phyloP scores from a whole-genome alignment of 2,888 invertebrate species.

The Phania funesta region DNA sequence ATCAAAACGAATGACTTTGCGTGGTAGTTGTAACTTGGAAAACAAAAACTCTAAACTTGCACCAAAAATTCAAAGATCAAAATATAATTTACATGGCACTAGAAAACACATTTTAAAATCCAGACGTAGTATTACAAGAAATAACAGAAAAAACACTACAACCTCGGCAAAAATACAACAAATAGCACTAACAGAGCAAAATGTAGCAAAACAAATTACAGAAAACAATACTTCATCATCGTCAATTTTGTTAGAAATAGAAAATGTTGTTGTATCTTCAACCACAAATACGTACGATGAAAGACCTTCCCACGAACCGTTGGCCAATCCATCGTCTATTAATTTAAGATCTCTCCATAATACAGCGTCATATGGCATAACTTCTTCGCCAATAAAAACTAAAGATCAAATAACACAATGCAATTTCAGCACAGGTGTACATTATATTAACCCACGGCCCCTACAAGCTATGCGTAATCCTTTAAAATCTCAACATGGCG shows the following conservation, averaged over 20 bases:
- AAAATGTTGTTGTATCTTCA: constrained; percentile 67
- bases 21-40: background rate
- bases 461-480: constrained; percentile 74
- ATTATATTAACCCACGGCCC: constrained; percentile 69
- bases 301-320: constrained; percentile 20
- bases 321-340: constrained; percentile 21
- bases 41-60: constrained; percentile 17
- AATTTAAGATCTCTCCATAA: constrained; percentile 28
- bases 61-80: constrained; percentile 23
- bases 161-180: background rate
- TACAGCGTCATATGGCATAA: constrained; percentile 16
- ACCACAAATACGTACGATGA: constrained; percentile 69
- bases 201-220: background rate
- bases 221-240: background rate
- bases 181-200: background rate
- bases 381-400: constrained; percentile 45
- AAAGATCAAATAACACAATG: constrained; percentile 68
- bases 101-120: constrained; percentile 16
- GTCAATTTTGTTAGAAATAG: constrained; percentile 51
- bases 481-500: constrained; percentile 74
- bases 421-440: constrained; percentile 52
- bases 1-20: constrained; percentile 51
- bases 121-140: background rate
- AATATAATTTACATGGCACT: background rate
- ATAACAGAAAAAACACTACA: background rate